Percentiles rank a stretch among this genome's conserved stretches.
phyloP scores from a whole-genome alignment of 2,888 invertebrate species.

The Mylabris sibirica region DNA sequence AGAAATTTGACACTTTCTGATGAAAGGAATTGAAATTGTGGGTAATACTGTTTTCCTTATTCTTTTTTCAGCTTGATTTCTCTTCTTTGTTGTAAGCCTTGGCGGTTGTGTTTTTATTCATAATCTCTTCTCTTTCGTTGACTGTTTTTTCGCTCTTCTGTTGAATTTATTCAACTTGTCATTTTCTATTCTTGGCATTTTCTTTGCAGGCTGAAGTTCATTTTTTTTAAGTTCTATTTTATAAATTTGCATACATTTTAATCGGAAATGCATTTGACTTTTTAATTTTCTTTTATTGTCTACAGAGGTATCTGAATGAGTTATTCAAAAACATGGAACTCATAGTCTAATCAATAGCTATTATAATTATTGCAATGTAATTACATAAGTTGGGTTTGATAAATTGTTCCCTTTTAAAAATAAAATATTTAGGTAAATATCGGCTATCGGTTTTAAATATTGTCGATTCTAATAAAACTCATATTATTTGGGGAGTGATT shows the following conservation, averaged over 20 bases:
- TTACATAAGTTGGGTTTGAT: neutral
- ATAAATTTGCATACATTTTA: neutral
- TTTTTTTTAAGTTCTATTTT: neutral
- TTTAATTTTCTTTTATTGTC: neutral
- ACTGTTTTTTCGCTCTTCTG: neutral
- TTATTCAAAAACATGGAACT: neutral
- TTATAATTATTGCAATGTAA: neutral
- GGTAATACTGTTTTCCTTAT: neutral
- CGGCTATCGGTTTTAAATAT: too few species aligned
- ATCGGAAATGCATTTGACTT: neutral
- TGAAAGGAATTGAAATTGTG: neutral
- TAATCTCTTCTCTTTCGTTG: neutral
- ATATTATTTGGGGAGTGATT: too few species aligned
- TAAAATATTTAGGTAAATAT: too few species aligned
- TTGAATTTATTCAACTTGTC: slow-evolving; percentile 17
- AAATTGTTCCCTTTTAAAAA: neutral
- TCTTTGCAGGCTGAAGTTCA: neutral
- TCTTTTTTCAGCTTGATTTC: neutral
- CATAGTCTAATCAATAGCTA: neutral
- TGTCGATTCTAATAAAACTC: too few species aligned
- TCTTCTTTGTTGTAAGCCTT: slow-evolving; percentile 8
- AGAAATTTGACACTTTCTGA: neutral
- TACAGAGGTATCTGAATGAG: neutral
- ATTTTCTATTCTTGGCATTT: slow-evolving; percentile 3
- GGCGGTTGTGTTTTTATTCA: slow-evolving; percentile 7